These are phyloP conservation scores for Siphonodentalium dalli DNA, from an alignment of 2,888 invertebrate species.

Conservation along the genomic window DNA sequence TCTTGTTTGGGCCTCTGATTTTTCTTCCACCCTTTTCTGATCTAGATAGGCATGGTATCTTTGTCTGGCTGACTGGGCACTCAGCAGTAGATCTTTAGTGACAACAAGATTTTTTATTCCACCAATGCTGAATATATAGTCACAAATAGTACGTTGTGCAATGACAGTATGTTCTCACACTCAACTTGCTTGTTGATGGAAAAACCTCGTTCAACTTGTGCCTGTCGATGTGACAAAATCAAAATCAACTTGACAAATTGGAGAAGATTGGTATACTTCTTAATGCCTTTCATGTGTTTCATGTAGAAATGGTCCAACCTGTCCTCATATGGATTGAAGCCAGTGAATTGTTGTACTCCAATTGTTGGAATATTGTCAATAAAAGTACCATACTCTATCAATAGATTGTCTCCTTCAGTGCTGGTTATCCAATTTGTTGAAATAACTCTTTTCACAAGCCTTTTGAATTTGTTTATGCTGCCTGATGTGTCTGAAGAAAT, in stretches of 20 bases:
- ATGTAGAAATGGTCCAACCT: constrained; percentile 6
- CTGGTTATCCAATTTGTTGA: background rate
- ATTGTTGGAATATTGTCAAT: background rate
- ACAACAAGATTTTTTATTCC: background rate
- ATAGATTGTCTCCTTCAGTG: background rate
- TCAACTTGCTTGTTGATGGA: background rate
- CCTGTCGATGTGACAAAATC: constrained; percentile 4
- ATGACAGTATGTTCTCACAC: constrained; percentile 7
- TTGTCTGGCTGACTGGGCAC: too few species aligned
- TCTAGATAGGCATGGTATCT: too few species aligned
- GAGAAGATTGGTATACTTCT: too few species aligned
- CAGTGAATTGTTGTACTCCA: background rate
- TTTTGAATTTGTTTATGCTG: constrained; percentile 1
- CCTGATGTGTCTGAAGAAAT: too few species aligned
- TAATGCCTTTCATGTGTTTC: constrained; percentile 1
- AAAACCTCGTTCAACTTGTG: background rate
- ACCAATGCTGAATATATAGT: background rate
- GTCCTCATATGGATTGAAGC: constrained; percentile 7
- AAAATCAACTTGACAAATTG: constrained; percentile 5
- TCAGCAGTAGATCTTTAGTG: constrained; percentile 1
- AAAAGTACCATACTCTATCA: constrained; percentile 6
- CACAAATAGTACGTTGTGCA: constrained; percentile 2
- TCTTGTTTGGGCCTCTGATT: too few species aligned
- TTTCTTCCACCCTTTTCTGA: too few species aligned
- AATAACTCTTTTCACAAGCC: constrained; percentile 13